These are phyloP conservation scores for Limnephilus marmoratus DNA, from an alignment of 2,888 invertebrate species.

Conservation along the genomic window DNA sequence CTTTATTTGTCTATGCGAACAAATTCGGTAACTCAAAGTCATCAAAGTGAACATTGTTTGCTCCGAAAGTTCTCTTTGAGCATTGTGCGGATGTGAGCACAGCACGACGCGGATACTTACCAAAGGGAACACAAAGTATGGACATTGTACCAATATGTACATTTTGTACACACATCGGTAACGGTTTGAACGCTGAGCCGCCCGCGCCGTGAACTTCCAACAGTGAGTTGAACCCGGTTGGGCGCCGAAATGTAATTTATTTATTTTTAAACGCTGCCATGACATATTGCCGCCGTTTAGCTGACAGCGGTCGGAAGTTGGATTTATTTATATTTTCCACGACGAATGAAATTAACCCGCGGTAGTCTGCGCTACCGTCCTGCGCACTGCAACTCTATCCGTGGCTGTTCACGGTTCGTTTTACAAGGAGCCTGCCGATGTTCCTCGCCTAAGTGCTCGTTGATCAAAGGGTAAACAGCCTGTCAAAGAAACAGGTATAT, in stretches of 20 bases:
- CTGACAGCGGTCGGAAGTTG: conserved; percentile 53
- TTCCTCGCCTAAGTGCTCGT: conserved; percentile 8
- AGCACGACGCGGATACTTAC: not conserved
- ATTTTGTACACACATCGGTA: not conserved
- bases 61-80: not conserved
- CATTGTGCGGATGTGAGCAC: not conserved
- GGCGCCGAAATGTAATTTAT: conserved; percentile 49
- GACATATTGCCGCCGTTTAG: conserved; percentile 55
- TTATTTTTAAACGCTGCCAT: conserved; percentile 53
- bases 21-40: conserved; percentile 2
- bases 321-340: conserved; percentile 48
- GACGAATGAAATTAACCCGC: conserved; percentile 45
- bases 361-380: not conserved
- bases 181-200: not conserved
- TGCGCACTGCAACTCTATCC: conserved; percentile 5
- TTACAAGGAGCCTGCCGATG: not conserved
- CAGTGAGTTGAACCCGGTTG: not conserved
- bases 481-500: not conserved
- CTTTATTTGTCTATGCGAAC: not conserved
- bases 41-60: conserved; percentile 2
- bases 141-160: not conserved
- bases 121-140: not conserved
- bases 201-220: not conserved
- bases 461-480: not conserved
- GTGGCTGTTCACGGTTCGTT: conserved; percentile 10